Percentiles rank a stretch among this genome's conserved stretches.
These are phyloP conservation scores for Phlogophora meticulosa DNA, from an alignment of 2,888 invertebrate species.

Conservation along the genomic window DNA sequence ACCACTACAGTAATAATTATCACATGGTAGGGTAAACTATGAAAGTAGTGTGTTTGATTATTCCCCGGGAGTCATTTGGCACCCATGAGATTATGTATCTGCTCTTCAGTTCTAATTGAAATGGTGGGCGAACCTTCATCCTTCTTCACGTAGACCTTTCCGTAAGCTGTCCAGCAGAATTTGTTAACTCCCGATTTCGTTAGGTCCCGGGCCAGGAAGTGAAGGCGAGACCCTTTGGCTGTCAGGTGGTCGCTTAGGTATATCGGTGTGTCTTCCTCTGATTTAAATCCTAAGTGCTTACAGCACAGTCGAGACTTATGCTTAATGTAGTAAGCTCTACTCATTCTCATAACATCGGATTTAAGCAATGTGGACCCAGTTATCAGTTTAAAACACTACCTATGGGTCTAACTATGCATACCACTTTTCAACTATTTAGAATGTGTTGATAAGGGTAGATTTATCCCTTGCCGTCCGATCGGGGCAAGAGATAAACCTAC, in stretches of 20 bases:
- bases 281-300: constrained; percentile 7
- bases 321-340: not conserved
- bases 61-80: not conserved
- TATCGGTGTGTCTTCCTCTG: constrained; percentile 12
- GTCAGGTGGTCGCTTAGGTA: constrained; percentile 4
- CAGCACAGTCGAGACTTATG: constrained; percentile 1
- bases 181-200: constrained; percentile 9
- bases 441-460: too few relatives aligned
- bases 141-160: constrained; percentile 6
- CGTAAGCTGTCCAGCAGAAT: constrained; percentile 21
- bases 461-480: too few relatives aligned
- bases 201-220: constrained; percentile 19
- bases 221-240: constrained; percentile 11
- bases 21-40: too few relatives aligned
- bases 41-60: not conserved
- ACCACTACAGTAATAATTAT: too few relatives aligned
- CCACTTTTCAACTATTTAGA: too few relatives aligned
- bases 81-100: constrained; percentile 10
- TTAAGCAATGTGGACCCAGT: not conserved
- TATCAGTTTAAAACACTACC: too few relatives aligned
- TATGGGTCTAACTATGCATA: too few relatives aligned
- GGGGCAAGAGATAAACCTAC: too few relatives aligned
- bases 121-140: constrained; percentile 6
- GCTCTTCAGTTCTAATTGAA: constrained; percentile 2
- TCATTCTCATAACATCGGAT: constrained; percentile 7